phyloP scores from a whole-genome alignment of 2,797 vertebrate species.

The Poecilia gillii region DNA sequence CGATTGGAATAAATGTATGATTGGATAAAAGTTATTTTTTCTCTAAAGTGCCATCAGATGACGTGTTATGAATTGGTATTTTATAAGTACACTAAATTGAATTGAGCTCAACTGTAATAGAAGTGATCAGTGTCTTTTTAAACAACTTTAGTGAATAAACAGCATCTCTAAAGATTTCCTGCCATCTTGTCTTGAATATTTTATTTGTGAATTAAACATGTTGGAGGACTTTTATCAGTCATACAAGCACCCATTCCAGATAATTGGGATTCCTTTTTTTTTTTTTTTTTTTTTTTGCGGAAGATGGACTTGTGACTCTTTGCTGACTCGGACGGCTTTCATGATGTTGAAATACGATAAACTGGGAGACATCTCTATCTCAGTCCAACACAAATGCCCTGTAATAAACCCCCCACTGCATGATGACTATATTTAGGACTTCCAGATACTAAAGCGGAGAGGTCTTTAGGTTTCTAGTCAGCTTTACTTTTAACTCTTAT shows the following conservation, averaged over 20 bases:
- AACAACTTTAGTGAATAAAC: background rate
- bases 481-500: background rate
- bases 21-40: background rate
- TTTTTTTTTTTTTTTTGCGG: background rate
- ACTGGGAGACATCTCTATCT: background rate
- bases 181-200: background rate
- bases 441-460: background rate
- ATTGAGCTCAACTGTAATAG: background rate
- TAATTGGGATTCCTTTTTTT: background rate
- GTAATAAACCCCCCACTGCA: background rate
- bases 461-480: background rate
- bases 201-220: background rate
- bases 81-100: background rate
- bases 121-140: background rate
- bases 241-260: background rate
- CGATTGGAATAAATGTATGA: background rate
- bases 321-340: background rate
- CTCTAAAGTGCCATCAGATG: background rate
- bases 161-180: background rate
- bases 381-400: background rate
- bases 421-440: background rate
- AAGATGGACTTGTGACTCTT: constrained; percentile 7
- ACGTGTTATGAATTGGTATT: background rate
- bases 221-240: background rate
- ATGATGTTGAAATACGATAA: constrained; percentile 6